Base-by-base conservation (phyloP, 2,113 vertebrate genomes). In the Bos indicus region DNA sequence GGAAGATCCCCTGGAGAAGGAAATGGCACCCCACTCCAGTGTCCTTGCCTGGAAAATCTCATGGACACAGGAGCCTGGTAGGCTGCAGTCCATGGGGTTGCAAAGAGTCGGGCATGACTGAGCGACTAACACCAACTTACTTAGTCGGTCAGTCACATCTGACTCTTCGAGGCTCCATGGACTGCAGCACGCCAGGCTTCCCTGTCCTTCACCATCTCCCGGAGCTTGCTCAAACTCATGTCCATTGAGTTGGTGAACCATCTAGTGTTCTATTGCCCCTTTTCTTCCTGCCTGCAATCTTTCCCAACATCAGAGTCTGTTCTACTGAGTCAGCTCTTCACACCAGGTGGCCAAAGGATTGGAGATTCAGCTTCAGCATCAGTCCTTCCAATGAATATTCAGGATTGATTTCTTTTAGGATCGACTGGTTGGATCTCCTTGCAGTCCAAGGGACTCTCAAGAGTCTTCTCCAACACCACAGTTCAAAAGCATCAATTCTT, bases 111-210 rank as follows among this genome's bases (percentile, higher is more conserved):
- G 60, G 28, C 28, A 30, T 2, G 7, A 2, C 28, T 62, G 28
- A 62, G 28, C 0, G 1, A 30, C 28, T 30, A 62, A 30, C 59
- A 62, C 59, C 28, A 28, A 59, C 26, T 21, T 71, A 36, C 36
- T 40, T 21, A 23, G 10, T 71, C 2, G 21, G n/a, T 40, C n/a
- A 36, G 67, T 71, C 67, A 40, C 11, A 9, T 71, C n/a, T 40
- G 67, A 71, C 10, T 12, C 19, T 40, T 71, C 0, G 0, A 0
- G 9, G 40, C 19, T 40, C 19, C n/a, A 71, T 5, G 67, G n/a
- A 36, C n/a, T 36, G 67, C 19, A 71, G 67, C 19, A 23, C 0
- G 2, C 19, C n/a, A 71, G n/a, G n/a, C 10, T 71, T 40, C 10
- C 19, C 67, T 71, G n/a, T 71, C n/a, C n/a, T 71, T 71, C 67